Percentiles rank a stretch among this genome's conserved stretches.
These are phyloP conservation scores for Drosophila melanosoma DNA, from an alignment of 2,888 invertebrate species.

Conservation along the genomic window DNA sequence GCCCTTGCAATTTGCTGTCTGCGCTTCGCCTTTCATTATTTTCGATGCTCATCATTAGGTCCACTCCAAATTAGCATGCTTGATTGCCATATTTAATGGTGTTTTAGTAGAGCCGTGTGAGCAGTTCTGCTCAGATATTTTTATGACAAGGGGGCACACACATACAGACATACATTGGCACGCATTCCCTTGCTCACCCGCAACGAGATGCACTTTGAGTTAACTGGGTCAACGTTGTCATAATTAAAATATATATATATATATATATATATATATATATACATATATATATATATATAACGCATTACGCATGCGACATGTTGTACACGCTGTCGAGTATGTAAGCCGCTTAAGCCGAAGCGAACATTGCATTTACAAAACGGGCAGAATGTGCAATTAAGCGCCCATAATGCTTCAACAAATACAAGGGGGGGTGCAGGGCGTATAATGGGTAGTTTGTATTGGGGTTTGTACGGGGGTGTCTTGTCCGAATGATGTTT, in stretches of 20 bases:
- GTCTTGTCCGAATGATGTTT: conserved; percentile 26
- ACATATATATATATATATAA: conserved; percentile 20
- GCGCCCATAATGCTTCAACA: conserved; percentile 41
- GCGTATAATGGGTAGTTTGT: neutral
- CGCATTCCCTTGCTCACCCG: conserved; percentile 1
- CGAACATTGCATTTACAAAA: conserved; percentile 44
- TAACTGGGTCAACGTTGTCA: conserved; percentile 35
- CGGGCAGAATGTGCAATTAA: conserved; percentile 43
- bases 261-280: conserved; percentile 26
- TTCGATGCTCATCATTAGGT: conserved; percentile 28
- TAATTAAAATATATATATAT: conserved; percentile 63
- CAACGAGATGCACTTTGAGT: neutral
- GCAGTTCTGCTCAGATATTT: conserved; percentile 19
- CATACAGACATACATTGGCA: neutral
- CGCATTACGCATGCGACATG: conserved; percentile 64
- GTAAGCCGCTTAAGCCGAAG: conserved; percentile 66
- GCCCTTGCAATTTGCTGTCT: conserved; percentile 46
- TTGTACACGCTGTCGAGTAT: conserved; percentile 49
- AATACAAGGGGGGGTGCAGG: conserved; percentile 7
- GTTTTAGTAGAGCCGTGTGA: conserved; percentile 44
- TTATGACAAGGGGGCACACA: conserved; percentile 24
- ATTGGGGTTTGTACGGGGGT: neutral
- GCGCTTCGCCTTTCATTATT: conserved; percentile 2
- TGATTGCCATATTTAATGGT: conserved; percentile 43
- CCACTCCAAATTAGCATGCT: conserved; percentile 46